Evolutionary conservation across 2,888 invertebrate species (phyloP).

Genomic region (Catocala nupta): DNA sequence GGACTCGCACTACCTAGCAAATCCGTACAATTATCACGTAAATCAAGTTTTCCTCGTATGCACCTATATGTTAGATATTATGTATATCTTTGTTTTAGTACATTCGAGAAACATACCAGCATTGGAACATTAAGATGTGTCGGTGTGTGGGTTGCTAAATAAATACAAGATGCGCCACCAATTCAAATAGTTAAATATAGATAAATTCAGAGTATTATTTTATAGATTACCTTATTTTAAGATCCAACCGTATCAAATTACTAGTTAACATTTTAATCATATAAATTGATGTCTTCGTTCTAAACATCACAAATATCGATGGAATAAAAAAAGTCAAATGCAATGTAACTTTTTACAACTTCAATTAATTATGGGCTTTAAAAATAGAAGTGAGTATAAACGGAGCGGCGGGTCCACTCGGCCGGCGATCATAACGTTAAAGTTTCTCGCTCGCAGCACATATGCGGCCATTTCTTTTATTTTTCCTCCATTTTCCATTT

Average conservation of each 20-base stretch:
- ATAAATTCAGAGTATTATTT: constrained; percentile 15
- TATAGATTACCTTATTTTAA: constrained; percentile 6
- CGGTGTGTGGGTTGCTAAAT: constrained; percentile 9
- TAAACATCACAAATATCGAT: neutral
- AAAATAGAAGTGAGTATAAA: constrained; percentile 10
- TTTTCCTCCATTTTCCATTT: constrained; percentile 80
- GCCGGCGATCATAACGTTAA: constrained; percentile 65
- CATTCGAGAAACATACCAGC: neutral
- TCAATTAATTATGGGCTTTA: constrained; percentile 7
- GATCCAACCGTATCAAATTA: neutral
- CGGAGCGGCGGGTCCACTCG: constrained; percentile 40
- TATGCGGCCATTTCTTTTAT: constrained; percentile 78
- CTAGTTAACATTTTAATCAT: neutral
- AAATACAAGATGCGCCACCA: constrained; percentile 12
- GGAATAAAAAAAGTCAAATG: neutral
- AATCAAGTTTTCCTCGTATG: constrained; percentile 36
- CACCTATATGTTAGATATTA: constrained; percentile 14
- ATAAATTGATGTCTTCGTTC: neutral
- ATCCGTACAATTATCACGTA: constrained; percentile 49
- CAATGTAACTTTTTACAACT: neutral
- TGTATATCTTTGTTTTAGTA: constrained; percentile 4
- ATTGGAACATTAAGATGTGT: constrained; percentile 12
- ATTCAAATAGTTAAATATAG: constrained; percentile 16
- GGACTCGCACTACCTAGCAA: constrained; percentile 51
- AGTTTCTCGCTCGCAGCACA: constrained; percentile 71